Evolutionary conservation across 2,797 vertebrate species (phyloP), one percentile per base, ranked within the genome.

Genomic region (Chelmon rostratus): DNA sequence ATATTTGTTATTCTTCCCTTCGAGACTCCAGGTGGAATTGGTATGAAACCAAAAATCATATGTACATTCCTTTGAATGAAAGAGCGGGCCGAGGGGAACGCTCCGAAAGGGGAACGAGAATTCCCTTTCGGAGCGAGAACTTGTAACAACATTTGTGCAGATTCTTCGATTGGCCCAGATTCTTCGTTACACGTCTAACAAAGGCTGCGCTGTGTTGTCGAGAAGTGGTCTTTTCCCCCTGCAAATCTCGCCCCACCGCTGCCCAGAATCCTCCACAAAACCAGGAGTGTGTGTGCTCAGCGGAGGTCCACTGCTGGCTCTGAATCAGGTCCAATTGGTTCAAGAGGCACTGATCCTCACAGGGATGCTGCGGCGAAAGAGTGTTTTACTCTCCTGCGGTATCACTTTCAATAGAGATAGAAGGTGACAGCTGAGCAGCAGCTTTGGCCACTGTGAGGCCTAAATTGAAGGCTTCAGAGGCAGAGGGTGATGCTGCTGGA

Each of bases 1-100:
- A 84, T 94, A 93, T 95, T 95, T 95, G 93, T 96, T 96, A 85
- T 95, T 94, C 91, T 94, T 95, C 91, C 85, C 89, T 93, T 92
- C 63, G 81, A 92, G 91, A 90, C 89, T 93, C 94, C 94, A 94
- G 92, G 94, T 94, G 94, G 94, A 93, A 92, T 91, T 94, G 92
- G 92, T 93, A 86, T 10, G 16, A 87, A 88, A 94, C 92, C 91
- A 94, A 92, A 93, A 93, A 92, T 93, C 91, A 92, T 76, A 93
- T 54, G 65, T 70, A 70, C 86, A 86, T 91, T 91, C 88, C 89
- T 92, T 85, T 84, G 87, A 93, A 93, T 85, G 89, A 88, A 89
- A 89, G 90, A 85, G 76, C 42, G 7, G 81, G 77, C 83, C n/a
- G 72, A 85, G 80, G 81, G 85, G 84, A 86, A 74, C 37, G 59